These are phyloP conservation scores for Pammene fasciana DNA, from an alignment of 2,888 invertebrate genomes.

Conservation along the genomic window DNA sequence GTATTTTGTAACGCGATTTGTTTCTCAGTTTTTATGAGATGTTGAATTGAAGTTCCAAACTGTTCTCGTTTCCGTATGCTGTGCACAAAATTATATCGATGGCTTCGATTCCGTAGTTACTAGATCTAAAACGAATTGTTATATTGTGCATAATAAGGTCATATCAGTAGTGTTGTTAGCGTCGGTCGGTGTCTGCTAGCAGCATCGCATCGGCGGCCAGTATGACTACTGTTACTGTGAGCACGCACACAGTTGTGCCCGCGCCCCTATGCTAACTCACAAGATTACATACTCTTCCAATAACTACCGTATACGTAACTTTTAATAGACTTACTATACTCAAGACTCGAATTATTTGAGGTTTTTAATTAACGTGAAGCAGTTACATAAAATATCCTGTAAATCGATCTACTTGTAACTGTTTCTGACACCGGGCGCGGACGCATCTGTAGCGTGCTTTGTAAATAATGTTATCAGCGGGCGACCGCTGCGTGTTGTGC, in stretches of 20 bases:
- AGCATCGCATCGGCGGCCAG: constrained; percentile 48
- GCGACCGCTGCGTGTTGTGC: constrained; percentile 61
- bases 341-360: neutral
- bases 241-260: constrained; percentile 29
- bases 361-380: too few species aligned
- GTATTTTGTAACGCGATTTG: constrained; percentile 81
- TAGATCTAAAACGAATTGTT: constrained; percentile 72
- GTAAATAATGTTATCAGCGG: constrained; percentile 71
- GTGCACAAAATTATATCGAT: constrained; percentile 76
- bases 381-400: neutral
- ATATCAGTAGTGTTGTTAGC: constrained; percentile 67
- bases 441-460: constrained; percentile 46
- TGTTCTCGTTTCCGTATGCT: constrained; percentile 74
- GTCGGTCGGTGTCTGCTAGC: constrained; percentile 52
- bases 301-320: neutral
- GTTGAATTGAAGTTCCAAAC: constrained; percentile 72
- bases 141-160: constrained; percentile 72
- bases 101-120: constrained; percentile 69
- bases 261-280: neutral
- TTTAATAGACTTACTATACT: neutral
- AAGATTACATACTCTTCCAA: neutral
- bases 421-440: constrained; percentile 14
- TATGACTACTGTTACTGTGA: constrained; percentile 46
- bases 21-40: constrained; percentile 80
- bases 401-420: neutral